These are phyloP conservation scores for Forpus xanthops DNA, from an alignment of 2,797 vertebrate species.

Conservation along the genomic window DNA sequence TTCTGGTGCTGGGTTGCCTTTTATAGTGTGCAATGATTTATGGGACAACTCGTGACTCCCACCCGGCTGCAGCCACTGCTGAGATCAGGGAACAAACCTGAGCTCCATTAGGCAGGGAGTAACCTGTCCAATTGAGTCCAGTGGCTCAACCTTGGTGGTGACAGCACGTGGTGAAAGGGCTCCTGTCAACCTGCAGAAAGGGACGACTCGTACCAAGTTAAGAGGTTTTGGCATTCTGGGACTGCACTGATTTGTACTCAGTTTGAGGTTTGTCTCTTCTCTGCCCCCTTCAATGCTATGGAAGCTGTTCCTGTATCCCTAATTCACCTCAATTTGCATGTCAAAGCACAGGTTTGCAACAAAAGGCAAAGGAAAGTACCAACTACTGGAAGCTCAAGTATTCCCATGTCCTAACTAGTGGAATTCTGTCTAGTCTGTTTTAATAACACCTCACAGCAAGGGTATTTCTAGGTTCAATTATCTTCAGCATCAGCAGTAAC, in stretches of 20 bases:
- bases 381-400: background rate
- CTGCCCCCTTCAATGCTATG: background rate
- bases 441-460: too few species aligned
- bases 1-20: background rate
- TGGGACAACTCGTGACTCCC: background rate
- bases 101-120: background rate
- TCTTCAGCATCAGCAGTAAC: too few species aligned
- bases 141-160: background rate
- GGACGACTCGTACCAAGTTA: background rate
- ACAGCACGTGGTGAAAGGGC: background rate
- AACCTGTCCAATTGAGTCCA: background rate
- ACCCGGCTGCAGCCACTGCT: background rate
- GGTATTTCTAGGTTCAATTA: too few species aligned
- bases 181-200: background rate
- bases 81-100: background rate
- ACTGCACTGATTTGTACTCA: background rate
- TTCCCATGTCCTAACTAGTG: background rate
- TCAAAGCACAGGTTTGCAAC: background rate
- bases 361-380: background rate
- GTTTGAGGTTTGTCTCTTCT: background rate
- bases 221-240: background rate
- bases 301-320: background rate
- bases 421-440: too few species aligned
- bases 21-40: background rate
- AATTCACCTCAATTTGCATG: background rate